Percentiles rank a stretch among this genome's conserved stretches.
phyloP scores from a whole-genome alignment of 2,797 vertebrate genomes.

The Botia kubotai region DNA sequence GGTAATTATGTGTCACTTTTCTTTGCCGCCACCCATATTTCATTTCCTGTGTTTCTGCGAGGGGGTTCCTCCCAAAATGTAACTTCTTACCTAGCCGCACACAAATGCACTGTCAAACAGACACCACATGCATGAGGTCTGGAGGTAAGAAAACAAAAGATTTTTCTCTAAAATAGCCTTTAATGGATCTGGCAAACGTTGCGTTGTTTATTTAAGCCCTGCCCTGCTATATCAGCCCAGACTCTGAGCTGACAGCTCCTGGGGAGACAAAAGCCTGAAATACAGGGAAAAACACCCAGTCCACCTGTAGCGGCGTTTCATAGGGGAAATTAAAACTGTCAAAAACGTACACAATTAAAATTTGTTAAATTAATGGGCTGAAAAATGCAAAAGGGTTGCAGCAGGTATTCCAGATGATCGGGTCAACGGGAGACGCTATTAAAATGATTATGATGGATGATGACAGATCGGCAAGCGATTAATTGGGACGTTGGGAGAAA shows the following conservation, averaged over 20 bases:
- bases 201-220: constrained; percentile 73
- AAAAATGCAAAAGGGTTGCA: constrained; percentile 79
- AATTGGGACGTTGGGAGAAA: constrained; percentile 76
- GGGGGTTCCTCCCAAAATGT: constrained; percentile 31
- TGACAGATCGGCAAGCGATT: constrained; percentile 74
- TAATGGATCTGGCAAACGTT: constrained; percentile 58
- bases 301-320: constrained; percentile 44
- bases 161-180: constrained; percentile 21
- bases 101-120: constrained; percentile 24
- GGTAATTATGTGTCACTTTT: constrained; percentile 71
- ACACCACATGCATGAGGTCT: constrained; percentile 41
- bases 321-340: constrained; percentile 82
- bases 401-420: constrained; percentile 83
- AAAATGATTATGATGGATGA: constrained; percentile 85
- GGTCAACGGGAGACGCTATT: constrained; percentile 83
- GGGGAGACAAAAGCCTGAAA: constrained; percentile 25
- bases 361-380: constrained; percentile 87
- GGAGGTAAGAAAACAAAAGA: constrained; percentile 12
- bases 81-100: not conserved
- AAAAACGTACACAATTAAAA: constrained; percentile 84
- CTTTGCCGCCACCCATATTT: constrained; percentile 73
- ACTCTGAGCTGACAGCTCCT: constrained; percentile 69
- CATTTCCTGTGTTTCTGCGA: constrained; percentile 61
- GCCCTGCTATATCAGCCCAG: constrained; percentile 63
- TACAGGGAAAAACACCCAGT: constrained; percentile 21